Conservation (phyloP, 1,140 invertebrate genomes). For the Dendroctonus ponderosae region DNA sequence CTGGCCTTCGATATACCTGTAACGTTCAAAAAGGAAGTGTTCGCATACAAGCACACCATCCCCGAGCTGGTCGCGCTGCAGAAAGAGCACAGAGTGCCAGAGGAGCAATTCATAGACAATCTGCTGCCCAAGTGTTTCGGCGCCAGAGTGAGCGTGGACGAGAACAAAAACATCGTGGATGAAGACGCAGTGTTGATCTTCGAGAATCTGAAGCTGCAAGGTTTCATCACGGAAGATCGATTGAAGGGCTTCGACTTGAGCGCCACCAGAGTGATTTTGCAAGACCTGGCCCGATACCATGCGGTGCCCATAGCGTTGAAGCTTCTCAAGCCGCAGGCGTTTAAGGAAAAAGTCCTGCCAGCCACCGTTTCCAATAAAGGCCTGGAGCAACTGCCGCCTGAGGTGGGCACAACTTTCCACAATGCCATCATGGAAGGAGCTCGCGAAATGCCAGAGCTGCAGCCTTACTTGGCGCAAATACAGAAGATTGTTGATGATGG, state of each 20-base stretch:
- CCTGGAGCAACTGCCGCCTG: slow-evolving; percentile 42
- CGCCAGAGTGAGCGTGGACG: slow-evolving; percentile 52
- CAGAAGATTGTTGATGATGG: slow-evolving; percentile 34
- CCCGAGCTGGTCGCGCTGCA: slow-evolving; percentile 56
- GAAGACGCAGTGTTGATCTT: slow-evolving; percentile 58
- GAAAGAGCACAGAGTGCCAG: slow-evolving; percentile 50
- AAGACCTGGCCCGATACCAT: slow-evolving; percentile 58
- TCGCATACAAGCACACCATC: slow-evolving; percentile 56
- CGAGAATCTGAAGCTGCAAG: slow-evolving; percentile 57
- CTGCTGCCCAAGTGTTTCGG: slow-evolving; percentile 57
- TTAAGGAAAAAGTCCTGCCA: slow-evolving; percentile 51
- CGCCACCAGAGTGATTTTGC: slow-evolving; percentile 53
- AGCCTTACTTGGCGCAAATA: slow-evolving; percentile 35
- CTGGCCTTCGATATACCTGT: slow-evolving; percentile 59
- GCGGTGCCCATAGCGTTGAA: slow-evolving; percentile 58
- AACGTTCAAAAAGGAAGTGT: slow-evolving; percentile 59
- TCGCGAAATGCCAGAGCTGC: slow-evolving; percentile 41
- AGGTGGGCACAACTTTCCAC: slow-evolving; percentile 41
- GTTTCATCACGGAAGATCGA: slow-evolving; percentile 55
- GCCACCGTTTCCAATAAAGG: slow-evolving; percentile 44
- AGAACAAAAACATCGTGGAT: slow-evolving; percentile 51
- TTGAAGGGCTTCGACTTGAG: slow-evolving; percentile 54
- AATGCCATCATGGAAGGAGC: slow-evolving; percentile 45
- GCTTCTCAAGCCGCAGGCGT: slow-evolving; percentile 54
- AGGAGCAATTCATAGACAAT: slow-evolving; percentile 50